phyloP scores from a whole-genome alignment of 2,113 vertebrate genomes.

The Clinocottus analis region DNA sequence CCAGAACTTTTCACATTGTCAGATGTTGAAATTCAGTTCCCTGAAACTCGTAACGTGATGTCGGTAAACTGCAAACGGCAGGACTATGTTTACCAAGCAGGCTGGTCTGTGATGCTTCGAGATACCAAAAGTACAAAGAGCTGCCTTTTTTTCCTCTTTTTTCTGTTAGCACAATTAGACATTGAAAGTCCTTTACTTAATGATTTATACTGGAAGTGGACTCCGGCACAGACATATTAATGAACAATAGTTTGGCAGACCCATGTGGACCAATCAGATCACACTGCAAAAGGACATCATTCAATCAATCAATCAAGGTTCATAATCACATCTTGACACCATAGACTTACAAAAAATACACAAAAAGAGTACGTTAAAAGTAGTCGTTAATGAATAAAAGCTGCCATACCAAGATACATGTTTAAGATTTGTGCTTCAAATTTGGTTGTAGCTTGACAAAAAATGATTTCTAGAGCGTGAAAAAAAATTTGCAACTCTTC shows the following conservation, averaged over 20 bases:
- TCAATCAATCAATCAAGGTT: background rate
- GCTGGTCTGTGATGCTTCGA: constrained; percentile 5
- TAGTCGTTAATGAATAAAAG: background rate
- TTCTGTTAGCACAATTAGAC: background rate
- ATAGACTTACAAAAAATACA: background rate
- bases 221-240: background rate
- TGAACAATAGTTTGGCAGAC: background rate
- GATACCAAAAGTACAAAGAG: background rate
- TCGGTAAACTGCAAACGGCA: constrained; percentile 12
- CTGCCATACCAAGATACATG: background rate
- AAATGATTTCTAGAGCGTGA: too few relatives aligned
- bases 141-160: too few relatives aligned
- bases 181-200: background rate
- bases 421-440: background rate
- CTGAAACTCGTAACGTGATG: background rate
- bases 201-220: background rate
- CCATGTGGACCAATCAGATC: background rate
- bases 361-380: background rate
- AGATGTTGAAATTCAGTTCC: background rate
- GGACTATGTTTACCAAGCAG: constrained; percentile 17
- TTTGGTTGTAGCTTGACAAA: too few relatives aligned
- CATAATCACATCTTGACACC: background rate
- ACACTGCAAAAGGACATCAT: background rate
- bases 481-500: background rate
- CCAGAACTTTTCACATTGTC: background rate